Base-by-base conservation (phyloP, 2,113 vertebrate species). In the Lagopus leucura region DNA sequence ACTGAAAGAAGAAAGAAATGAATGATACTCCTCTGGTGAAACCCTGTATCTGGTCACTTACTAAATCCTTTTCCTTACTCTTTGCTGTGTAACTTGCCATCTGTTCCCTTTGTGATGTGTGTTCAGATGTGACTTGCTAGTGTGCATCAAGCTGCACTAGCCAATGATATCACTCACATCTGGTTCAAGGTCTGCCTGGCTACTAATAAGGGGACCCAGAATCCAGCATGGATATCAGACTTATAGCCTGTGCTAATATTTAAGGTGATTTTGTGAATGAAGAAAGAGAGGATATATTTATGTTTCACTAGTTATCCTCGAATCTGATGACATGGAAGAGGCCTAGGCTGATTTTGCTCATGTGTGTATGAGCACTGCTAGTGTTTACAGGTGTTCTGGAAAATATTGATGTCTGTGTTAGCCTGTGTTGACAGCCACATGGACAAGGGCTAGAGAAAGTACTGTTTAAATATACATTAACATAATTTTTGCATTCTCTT, bases 141-240 rank as follows among this genome's bases (percentile, higher is more conserved):
- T 11, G 27, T 64, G 34, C 1, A 1, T 47, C n/a, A 66, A 30
- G 12, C 1, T 67, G 22, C 16, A 79, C 32, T 25, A 24, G 8
- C 4, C 20, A 25, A 6, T 3, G 10, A 82, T 11, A 5, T 42
- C 13, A 25, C 19, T 34, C 0, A 0, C 8, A 22, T 22, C n/a
- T 69, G 12, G 8, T 8, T 13, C 1, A 1, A 40, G 11, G 4
- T 40, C 19, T 34, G 8, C 2, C 36, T 1, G 3, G 19, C 36
- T 32, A 18, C 11, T 6, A 54, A 14, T 54, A 28, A n/a, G 66
- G 6, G 7, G 27, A 25, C 8, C 13, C 9, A 32, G 12, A 12
- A 7, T 27, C 28, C 7, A 1, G 8, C 20, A 50, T 36, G 20
- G 34, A 19, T 22, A 9, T 54, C 52, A 54, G 52, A 54, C 14